phyloP scores from a whole-genome alignment of 2,888 invertebrate genomes.

The Meganola albula region DNA sequence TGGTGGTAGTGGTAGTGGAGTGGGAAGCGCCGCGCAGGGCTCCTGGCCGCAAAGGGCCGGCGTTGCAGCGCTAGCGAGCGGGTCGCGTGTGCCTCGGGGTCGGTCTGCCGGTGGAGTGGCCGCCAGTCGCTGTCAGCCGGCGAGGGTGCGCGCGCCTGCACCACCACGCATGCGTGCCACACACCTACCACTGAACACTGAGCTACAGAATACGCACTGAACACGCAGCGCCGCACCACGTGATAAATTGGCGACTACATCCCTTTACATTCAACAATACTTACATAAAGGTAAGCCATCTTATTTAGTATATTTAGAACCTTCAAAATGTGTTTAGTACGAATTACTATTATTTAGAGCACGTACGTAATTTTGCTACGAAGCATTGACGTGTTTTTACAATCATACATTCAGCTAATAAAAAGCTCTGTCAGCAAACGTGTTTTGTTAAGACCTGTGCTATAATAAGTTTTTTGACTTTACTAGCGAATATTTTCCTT shows the following conservation, averaged over 20 bases:
- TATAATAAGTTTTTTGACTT: too few species aligned
- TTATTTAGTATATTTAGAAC: constrained; percentile 7
- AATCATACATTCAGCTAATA: too few species aligned
- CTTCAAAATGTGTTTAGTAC: too few species aligned
- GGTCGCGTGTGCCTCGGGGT: constrained; percentile 65
- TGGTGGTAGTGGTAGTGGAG: constrained; percentile 46
- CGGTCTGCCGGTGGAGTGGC: constrained; percentile 72
- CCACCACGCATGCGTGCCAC: constrained; percentile 58
- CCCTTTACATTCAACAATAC: too few species aligned
- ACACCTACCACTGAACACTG: too few species aligned
- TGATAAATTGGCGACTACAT: constrained; percentile 35
- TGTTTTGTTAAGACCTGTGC: too few species aligned
- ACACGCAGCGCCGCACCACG: constrained; percentile 36
- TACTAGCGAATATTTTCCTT: too few species aligned
- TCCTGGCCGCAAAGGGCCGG: constrained; percentile 74
- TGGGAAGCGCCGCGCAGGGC: constrained; percentile 65
- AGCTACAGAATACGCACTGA: constrained; percentile 28
- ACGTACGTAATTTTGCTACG: too few species aligned
- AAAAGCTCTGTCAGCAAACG: too few species aligned
- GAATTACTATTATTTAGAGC: too few species aligned
- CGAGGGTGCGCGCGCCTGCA: constrained; percentile 55
- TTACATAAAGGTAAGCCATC: constrained; percentile 34
- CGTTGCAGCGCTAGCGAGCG: constrained; percentile 65
- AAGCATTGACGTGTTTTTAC: too few species aligned
- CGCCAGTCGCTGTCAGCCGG: constrained; percentile 46